Base-by-base conservation (phyloP, 2,797 vertebrate species). In the Adelosebastes latens region DNA sequence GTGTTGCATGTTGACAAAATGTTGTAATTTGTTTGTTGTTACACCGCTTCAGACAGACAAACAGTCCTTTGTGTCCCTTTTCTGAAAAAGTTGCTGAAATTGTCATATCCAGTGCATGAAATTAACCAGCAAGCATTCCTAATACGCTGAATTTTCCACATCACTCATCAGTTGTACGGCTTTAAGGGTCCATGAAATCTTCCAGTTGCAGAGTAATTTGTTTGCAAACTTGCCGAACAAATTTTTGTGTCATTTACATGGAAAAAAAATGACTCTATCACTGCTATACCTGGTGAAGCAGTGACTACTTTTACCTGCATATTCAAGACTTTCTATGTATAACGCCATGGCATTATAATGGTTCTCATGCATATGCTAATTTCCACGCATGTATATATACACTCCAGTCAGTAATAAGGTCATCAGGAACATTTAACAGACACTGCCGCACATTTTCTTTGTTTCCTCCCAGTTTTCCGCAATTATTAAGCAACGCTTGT, bases 121-220 rank as follows among this genome's bases (percentile, higher is more conserved):
- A 95, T 94, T 68, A 90, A 89, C 72, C 87, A 88, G 60, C 58
- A 71, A 85, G 88, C 89, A 84, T 94, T 87, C 83, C 91, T 93
- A 94, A 95, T 86, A 87, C 14, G 53, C 84, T 79, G 60, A 59
- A 91, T 94, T 94, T 89, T 93, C 90, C 91, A 92, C 91, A 90
- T 91, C 88, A 80, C 87, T 95, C 89, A 92, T 87, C 79, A 82
- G 55, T 83, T 87, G 86, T 82, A 77, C 81, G 81, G 83, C 88
- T 83, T 80, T 88, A 86, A 78, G 68, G 86, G 79, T 82, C 84
- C 84, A 69, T 93, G 88, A 91, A 90, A 93, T 92, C 71, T 81
- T 81, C 52, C 24, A 58, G 77, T 87, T 83, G 69, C 53, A 56
- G 71, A 87, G 77, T 72, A n/a, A 90, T 85, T 83, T 72, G 85